Conservation (phyloP, 2,113 vertebrate genomes). For the Ophthalmolycus amberensis region DNA sequence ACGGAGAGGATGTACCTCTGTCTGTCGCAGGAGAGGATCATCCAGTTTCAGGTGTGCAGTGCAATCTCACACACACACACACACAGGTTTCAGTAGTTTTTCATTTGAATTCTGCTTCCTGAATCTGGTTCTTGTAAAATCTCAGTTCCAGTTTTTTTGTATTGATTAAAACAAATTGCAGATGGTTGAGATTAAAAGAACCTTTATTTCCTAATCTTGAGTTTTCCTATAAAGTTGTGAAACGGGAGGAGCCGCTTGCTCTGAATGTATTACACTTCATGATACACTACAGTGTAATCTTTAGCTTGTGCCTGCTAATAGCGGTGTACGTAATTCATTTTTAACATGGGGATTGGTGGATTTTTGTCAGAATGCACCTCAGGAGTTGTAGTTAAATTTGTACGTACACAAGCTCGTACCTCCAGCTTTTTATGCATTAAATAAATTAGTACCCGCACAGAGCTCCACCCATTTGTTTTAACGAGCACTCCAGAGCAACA, state of each 20-base stretch:
- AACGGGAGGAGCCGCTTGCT: no score
- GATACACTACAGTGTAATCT: no score
- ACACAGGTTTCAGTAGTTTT: neutral
- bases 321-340: no score
- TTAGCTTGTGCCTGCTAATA: no score
- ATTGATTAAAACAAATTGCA: neutral
- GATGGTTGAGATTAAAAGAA: neutral
- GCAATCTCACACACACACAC: neutral
- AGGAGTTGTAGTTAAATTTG: no score
- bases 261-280: no score
- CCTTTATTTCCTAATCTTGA: neutral
- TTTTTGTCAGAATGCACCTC: no score
- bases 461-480: conserved; percentile 5
- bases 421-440: neutral
- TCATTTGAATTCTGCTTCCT: neutral
- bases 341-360: no score
- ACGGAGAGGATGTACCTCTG: conserved; percentile 99
- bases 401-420: no score
- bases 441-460: neutral
- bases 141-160: neutral
- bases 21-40: conserved; percentile 98
- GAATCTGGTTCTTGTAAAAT: neutral
- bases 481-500: neutral
- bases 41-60: conserved; percentile 93
- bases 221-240: neutral